Evolutionary conservation across 2,888 invertebrate species (phyloP).

Genomic region (Cremastinae sp.): DNA sequence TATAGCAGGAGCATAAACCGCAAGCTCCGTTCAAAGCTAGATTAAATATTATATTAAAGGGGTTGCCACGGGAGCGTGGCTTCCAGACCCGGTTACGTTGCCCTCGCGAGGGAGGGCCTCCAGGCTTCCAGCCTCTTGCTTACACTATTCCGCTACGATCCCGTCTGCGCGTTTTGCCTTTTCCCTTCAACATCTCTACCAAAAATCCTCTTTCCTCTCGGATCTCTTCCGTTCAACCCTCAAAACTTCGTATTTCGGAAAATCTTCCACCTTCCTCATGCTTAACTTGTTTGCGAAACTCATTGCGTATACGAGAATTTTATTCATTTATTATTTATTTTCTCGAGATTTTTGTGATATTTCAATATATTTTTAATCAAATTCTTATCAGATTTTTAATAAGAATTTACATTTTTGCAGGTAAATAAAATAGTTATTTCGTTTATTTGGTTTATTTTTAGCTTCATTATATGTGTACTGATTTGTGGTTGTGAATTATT

Average conservation of each 20-base stretch:
- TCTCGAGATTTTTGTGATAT: not conserved
- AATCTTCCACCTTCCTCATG: slow-evolving; percentile 11
- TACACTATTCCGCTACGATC: slow-evolving; percentile 23
- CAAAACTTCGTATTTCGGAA: slow-evolving; percentile 38
- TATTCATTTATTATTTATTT: too few species aligned
- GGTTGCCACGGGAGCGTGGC: slow-evolving; percentile 77
- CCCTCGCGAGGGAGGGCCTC: slow-evolving; percentile 51
- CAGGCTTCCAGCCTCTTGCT: slow-evolving; percentile 48
- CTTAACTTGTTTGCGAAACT: slow-evolving; percentile 12
- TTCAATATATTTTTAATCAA: too few species aligned
- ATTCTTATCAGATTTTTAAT: too few species aligned
- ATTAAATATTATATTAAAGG: slow-evolving; percentile 81
- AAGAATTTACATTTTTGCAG: too few species aligned
- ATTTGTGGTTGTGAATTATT: too few species aligned
- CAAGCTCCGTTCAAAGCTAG: slow-evolving; percentile 81
- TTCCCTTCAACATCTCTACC: slow-evolving; percentile 47
- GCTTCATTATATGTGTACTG: too few species aligned
- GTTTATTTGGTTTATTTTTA: too few species aligned
- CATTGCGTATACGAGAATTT: slow-evolving; percentile 10
- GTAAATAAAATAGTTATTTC: too few species aligned
- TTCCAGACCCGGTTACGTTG: slow-evolving; percentile 65
- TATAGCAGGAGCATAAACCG: slow-evolving; percentile 78
- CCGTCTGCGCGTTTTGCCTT: slow-evolving; percentile 33
- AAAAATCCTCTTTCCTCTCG: slow-evolving; percentile 49
- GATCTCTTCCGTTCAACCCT: slow-evolving; percentile 59